phyloP scores from a whole-genome alignment of 2,888 invertebrate genomes.

The Epinotia brunnichana region DNA sequence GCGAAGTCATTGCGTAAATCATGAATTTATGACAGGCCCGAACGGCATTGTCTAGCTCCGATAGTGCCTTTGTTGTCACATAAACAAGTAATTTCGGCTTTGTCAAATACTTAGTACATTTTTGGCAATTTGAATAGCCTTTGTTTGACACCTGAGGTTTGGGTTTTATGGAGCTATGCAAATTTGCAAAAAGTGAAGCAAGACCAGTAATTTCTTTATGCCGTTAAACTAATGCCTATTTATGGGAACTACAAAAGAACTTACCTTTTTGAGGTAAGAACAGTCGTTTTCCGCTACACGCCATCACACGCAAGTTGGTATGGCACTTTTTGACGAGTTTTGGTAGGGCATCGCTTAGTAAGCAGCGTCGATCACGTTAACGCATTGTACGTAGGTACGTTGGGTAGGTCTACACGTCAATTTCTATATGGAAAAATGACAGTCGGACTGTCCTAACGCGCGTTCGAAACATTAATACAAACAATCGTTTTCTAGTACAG shows the following conservation, averaged over 20 bases:
- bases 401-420: too few species aligned
- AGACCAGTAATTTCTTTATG: not conserved
- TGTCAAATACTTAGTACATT: slow-evolving; percentile 55
- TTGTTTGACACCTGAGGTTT: slow-evolving; percentile 51
- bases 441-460: too few species aligned
- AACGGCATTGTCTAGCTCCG: slow-evolving; percentile 71
- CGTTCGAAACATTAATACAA: too few species aligned
- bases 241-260: not conserved
- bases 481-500: not conserved
- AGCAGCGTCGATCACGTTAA: too few species aligned
- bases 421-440: too few species aligned
- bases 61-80: slow-evolving; percentile 62
- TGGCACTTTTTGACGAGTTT: not conserved
- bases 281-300: not conserved
- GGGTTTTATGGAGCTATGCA: slow-evolving; percentile 29
- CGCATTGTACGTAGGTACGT: too few species aligned
- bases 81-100: slow-evolving; percentile 66
- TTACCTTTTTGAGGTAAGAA: not conserved
- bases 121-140: slow-evolving; percentile 46
- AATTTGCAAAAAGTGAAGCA: slow-evolving; percentile 31
- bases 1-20: slow-evolving; percentile 81
- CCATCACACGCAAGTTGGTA: not conserved
- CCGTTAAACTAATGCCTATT: not conserved
- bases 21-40: slow-evolving; percentile 80
- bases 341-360: not conserved